Base-by-base conservation (phyloP, 1,140 invertebrate genomes). In the Ylistrum balloti region DNA sequence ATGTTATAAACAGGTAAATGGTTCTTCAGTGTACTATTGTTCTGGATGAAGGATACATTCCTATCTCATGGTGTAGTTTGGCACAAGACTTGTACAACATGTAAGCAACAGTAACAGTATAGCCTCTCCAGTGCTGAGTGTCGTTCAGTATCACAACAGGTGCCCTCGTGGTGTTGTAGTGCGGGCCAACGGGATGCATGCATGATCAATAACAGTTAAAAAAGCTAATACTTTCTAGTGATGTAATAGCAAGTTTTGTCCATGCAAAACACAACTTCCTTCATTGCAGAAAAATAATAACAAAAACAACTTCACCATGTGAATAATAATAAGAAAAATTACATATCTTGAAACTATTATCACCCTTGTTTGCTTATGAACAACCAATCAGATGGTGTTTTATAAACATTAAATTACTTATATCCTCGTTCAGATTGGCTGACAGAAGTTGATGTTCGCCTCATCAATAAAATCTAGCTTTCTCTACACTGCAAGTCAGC, bases 201-300 rank as follows among this genome's bases (percentile, higher is more conserved):
- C 56, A 74, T 74, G 56, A 74, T 74, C 56, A n/a, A 28, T 74
- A 74, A 74, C 56, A 74, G 56, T 74, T 45, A 74, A 74, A 74
- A 74, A 74, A 74, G 56, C 56, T 74, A 74, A 74, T 28, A 74
- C 56, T 74, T 74, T 74, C 56, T 28, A 74, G 56, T 74, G 41
- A 74, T 74, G 56, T 74, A 74, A 74, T 74, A 74, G 56, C 56
- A 74, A 28, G 56, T 74, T 74, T 74, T 74, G 56, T 74, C 56
- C 56, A 28, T 28, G n/a, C 56, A 74, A 74, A 74, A 74, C 56
- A 74, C 56, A 74, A 74, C 56, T 74, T 74, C n/a, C 56, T 74
- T 74, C 56, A 74, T 74, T 74, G 56, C 56, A 74, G 28, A 38
- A 74, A 74, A 74, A 74, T 74, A 74, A 74, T 28, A 74, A 74